These are phyloP conservation scores for Yponomeuta malinellus DNA, from an alignment of 2,888 invertebrate species.

Conservation along the genomic window DNA sequence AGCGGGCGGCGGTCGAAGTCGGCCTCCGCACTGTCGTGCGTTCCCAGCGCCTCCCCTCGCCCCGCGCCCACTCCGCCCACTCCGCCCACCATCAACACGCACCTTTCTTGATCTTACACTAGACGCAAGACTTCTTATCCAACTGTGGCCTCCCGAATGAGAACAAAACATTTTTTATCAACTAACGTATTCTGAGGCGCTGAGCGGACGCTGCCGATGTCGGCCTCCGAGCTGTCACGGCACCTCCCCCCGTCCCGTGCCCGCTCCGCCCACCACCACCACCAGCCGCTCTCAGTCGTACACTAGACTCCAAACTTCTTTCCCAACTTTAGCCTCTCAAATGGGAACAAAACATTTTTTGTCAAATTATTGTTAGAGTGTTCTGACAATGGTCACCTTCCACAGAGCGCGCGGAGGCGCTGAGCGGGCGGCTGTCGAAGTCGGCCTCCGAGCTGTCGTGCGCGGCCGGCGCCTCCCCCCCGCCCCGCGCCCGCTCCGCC, in stretches of 20 bases:
- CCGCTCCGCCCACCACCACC: constrained; percentile 60
- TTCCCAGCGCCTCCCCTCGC: too few species aligned
- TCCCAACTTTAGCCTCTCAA: too few species aligned
- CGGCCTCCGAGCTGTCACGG: constrained; percentile 85
- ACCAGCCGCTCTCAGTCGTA: constrained; percentile 81
- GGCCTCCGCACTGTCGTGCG: too few species aligned
- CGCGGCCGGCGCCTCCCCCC: constrained; percentile 69
- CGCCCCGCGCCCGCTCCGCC: constrained; percentile 63
- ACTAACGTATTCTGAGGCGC: constrained; percentile 27
- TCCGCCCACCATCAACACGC: too few species aligned
- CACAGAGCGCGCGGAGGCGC: constrained; percentile 55
- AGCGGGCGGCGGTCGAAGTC: constrained; percentile 41
- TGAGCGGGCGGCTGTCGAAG: constrained; percentile 81
- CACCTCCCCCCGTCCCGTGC: constrained; percentile 64
- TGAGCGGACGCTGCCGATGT: constrained; percentile 83
- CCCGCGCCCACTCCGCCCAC: too few species aligned
- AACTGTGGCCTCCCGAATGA: too few species aligned
- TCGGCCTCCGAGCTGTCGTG: constrained; percentile 88
- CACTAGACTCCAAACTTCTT: constrained; percentile 75
- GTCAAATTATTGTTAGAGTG: too few species aligned
- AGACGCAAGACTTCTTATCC: too few species aligned
- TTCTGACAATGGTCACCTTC: background rate
- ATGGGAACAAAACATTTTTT: too few species aligned
- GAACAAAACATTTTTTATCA: too few species aligned
- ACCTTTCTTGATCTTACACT: too few species aligned